Conservation (phyloP, 2,888 invertebrate genomes). For the Cyrtodaria siliqua region DNA sequence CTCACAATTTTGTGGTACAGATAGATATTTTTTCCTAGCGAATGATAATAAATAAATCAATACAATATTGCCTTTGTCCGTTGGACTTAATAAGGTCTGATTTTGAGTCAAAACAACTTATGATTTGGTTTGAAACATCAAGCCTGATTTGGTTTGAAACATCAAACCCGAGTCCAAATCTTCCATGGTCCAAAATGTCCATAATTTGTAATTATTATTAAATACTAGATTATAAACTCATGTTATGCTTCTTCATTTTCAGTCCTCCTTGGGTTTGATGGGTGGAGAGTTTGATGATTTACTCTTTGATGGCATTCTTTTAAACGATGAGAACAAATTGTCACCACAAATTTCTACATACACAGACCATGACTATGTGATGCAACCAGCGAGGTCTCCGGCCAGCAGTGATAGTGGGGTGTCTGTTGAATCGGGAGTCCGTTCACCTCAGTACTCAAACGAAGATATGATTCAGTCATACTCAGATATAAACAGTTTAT, state of each 20-base stretch:
- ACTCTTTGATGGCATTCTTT: slow-evolving; percentile 51
- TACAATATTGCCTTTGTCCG: no score
- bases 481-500: slow-evolving; percentile 46
- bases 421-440: slow-evolving; percentile 72
- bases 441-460: slow-evolving; percentile 65
- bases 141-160: no score
- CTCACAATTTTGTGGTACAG: no score
- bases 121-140: no score
- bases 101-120: no score
- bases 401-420: slow-evolving; percentile 80
- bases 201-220: no score
- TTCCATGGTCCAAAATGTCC: no score
- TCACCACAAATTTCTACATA: slow-evolving; percentile 35
- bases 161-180: no score
- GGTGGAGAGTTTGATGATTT: slow-evolving; percentile 54
- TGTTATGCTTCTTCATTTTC: slow-evolving; percentile 55
- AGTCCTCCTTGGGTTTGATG: slow-evolving; percentile 72
- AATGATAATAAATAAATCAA: no score
- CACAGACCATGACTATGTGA: slow-evolving; percentile 78
- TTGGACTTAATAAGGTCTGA: no score
- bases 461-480: slow-evolving; percentile 53
- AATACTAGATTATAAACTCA: no score
- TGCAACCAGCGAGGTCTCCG: slow-evolving; percentile 74
- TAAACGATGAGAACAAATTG: slow-evolving; percentile 19
- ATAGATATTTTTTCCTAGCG: no score